These are phyloP conservation scores for Potamarius usumacintae DNA, from an alignment of 2,113 vertebrate genomes.

Conservation along the genomic window DNA sequence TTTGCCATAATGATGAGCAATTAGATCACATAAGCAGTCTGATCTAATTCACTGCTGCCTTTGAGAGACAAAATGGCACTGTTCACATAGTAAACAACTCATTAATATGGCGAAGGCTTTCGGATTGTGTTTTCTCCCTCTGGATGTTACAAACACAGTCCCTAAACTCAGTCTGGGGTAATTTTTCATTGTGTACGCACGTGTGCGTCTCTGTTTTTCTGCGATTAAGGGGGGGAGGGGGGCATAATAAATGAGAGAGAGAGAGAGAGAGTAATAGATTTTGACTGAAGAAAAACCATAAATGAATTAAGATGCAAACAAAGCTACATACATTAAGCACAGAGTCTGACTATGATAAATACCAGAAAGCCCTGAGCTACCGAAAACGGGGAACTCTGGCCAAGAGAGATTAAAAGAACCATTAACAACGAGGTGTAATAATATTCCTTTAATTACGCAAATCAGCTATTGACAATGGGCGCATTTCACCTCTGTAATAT, in stretches of 20 bases:
- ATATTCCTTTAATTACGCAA: slow-evolving; percentile 52
- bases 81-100: slow-evolving; percentile 51
- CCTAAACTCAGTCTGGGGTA: slow-evolving; percentile 32
- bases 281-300: slow-evolving; percentile 43
- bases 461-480: slow-evolving; percentile 43
- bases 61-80: slow-evolving; percentile 40
- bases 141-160: slow-evolving; percentile 35
- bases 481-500: slow-evolving; percentile 31
- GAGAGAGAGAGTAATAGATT: slow-evolving; percentile 45
- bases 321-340: slow-evolving; percentile 41
- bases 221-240: slow-evolving; percentile 21
- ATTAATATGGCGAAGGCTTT: slow-evolving; percentile 47
- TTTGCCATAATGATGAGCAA: slow-evolving; percentile 47
- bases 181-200: slow-evolving; percentile 30
- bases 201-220: slow-evolving; percentile 18
- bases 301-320: slow-evolving; percentile 58
- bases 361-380: slow-evolving; percentile 30
- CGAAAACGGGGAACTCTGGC: slow-evolving; percentile 47
- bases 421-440: slow-evolving; percentile 49
- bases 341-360: slow-evolving; percentile 50
- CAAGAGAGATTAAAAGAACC: slow-evolving; percentile 54
- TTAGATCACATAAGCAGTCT: slow-evolving; percentile 51
- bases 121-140: slow-evolving; percentile 7
- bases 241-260: slow-evolving; percentile 19
- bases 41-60: slow-evolving; percentile 44